Percentiles rank a stretch among this genome's conserved stretches.
Conservation (phyloP, 2,888 invertebrate species). For the Drosophila cracens region DNA sequence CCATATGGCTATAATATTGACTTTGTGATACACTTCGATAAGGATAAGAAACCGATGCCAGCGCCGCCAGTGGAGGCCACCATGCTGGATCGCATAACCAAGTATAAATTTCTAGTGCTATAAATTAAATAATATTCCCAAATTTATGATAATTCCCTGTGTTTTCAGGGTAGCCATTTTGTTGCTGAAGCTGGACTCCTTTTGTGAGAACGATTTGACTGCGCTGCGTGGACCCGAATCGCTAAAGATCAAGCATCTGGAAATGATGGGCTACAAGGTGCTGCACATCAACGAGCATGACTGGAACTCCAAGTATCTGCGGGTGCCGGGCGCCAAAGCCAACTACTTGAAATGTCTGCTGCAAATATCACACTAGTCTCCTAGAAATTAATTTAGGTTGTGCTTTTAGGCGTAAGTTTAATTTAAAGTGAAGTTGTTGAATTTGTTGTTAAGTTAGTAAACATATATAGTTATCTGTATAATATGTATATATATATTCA, state of each 20-base stretch:
- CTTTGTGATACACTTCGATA: conserved; percentile 84
- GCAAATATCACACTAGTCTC: conserved; percentile 67
- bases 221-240: conserved; percentile 86
- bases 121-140: not conserved
- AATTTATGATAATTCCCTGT: not conserved
- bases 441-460: not conserved
- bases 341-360: conserved; percentile 85
- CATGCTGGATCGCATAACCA: conserved; percentile 83
- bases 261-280: conserved; percentile 88
- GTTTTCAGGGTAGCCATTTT: conserved; percentile 81
- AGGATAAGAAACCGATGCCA: conserved; percentile 72
- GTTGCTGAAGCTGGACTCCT: conserved; percentile 85
- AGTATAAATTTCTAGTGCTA: conserved; percentile 58
- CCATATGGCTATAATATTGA: conserved; percentile 85
- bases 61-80: conserved; percentile 75
- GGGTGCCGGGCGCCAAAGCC: conserved; percentile 85
- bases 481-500: not conserved
- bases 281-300: conserved; percentile 85
- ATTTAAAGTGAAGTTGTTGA: conserved; percentile 10
- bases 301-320: conserved; percentile 87
- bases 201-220: conserved; percentile 85
- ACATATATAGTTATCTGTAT: not conserved
- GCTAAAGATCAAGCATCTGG: conserved; percentile 87
- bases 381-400: not conserved
- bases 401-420: conserved; percentile 22